phyloP scores from a whole-genome alignment of 2,113 vertebrate genomes.

The Rhinolophus sinicus region DNA sequence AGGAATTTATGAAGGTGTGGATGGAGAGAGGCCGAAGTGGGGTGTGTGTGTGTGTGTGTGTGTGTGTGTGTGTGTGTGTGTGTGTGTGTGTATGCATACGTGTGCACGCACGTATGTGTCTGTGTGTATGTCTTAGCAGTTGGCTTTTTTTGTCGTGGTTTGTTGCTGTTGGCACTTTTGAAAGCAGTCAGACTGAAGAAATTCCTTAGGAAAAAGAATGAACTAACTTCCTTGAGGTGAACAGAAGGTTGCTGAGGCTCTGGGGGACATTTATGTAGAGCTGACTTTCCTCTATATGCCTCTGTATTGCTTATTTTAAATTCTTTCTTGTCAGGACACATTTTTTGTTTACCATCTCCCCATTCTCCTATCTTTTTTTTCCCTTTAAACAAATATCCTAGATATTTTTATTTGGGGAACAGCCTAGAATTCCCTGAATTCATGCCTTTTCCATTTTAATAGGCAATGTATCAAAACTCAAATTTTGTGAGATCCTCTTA shows the following conservation, averaged over 20 bases:
- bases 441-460: not conserved
- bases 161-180: slow-evolving; percentile 45
- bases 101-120: not conserved
- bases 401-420: not conserved
- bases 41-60: not conserved
- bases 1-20: not conserved
- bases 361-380: not conserved
- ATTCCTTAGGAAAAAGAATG: slow-evolving; percentile 33
- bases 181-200: not conserved
- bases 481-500: not conserved
- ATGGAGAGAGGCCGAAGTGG: not conserved
- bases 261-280: not conserved
- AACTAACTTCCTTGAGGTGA: slow-evolving; percentile 46
- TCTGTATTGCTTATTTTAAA: not conserved
- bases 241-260: not conserved
- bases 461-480: not conserved
- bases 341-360: not conserved
- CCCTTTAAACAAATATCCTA: not conserved
- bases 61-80: not conserved
- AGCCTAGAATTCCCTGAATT: not conserved
- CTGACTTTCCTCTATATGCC: not conserved
- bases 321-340: not conserved
- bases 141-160: not conserved
- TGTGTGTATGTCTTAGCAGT: not conserved
- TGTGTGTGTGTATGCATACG: no score